Evolutionary conservation across 2,888 invertebrate genomes (phyloP), one percentile per base, ranked within the genome.

Genomic region (Zygothrica quintamaculata): DNA sequence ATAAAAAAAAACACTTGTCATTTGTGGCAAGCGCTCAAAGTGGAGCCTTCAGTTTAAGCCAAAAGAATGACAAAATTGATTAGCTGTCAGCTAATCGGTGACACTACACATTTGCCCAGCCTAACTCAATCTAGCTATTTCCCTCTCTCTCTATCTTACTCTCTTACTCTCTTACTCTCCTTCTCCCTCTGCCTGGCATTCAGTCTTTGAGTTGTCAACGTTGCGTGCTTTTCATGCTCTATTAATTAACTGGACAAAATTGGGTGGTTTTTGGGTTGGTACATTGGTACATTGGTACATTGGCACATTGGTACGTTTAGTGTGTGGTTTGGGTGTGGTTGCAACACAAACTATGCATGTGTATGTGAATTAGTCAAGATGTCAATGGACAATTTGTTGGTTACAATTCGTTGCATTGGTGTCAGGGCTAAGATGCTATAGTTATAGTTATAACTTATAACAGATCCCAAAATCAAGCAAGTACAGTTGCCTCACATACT

Each of bases 61-160:
- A 31, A 5, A 31, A 13, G 48, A 15, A 36, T 13, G 53, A 37
- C 25, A 25, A 46, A 75, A 82, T 87, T 84, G 81, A 82, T 84
- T 87, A 85, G 87, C 87, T 84, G 82, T 75, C 87, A 67, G 66
- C 87, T 84, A 87, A 84, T 87, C 79, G 84, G 64, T 85, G 85
- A 79, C 79, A 79, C 79, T 79, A 55, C 39, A 48, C 40, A 48
- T 57, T n/a, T 37, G 47, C 61, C 18, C 47, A 44, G 51, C 52
- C 46, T 53, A 25, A 7, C n/a, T 13, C 18, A 40, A 25, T 15
- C 11, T 42, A 11, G 47, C 46, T 55, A 55, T 56, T 31, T 64
- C 39, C 62, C 48, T 15, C 18, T 43, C 7, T 7, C 37, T 40
- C 37, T 46, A 16, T 34, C 26, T n/a, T n/a, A n/a, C n/a, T 6